Base-by-base conservation (phyloP, 2,888 invertebrate genomes). In the Polyommatus icarus region DNA sequence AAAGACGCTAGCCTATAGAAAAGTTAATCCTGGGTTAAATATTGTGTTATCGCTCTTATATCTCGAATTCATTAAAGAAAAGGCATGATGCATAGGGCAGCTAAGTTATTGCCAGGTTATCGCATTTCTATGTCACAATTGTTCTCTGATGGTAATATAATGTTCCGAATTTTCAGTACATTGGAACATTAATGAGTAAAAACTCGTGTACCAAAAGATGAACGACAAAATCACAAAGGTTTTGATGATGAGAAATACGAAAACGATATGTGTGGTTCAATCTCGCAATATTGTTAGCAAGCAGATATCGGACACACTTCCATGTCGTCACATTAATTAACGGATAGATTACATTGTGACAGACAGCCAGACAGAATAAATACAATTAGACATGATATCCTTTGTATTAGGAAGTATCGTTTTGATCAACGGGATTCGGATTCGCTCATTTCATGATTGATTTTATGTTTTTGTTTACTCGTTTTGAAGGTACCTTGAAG, bases 261-360 rank as follows among this genome's bases (percentile, higher is more conserved):
- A 61, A 24, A 8, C 10, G 12, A 61, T 59, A 59, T 12, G 40
- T 20, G 40, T 36, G 4, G 40, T n/a, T 32, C 72, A 40, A 20
- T 24, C 57, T 32, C 54, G 57, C 73, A 32, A 61, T 72, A 80
- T 80, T 77, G 75, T 76, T 78, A 77, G 54, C 71, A 46, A 75
- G 12, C 15, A 77, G 78, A 77, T 78, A 76, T 32, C 72, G 57
- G 50, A 24, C 50, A 54, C 59, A 54, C 67, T 71, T 71, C 76
- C 77, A 61, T 77, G 72, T 76, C 76, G 75, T 79, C 78, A 80
- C 79, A 79, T 82, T 82, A 81, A 82, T 81, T 80, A 81, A 81
- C 72, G 78, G 32, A 72, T 79, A 76, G n/a, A 79, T 79, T 54
- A 20, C 29, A 50, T 29, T 40, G 40, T 72, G 40, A 61, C 67